A percentile compares a stretch with the other conserved stretches of the same genome.
These are phyloP conservation scores for Numenius arquata DNA, from an alignment of 2,113 vertebrate genomes.

Conservation along the genomic window DNA sequence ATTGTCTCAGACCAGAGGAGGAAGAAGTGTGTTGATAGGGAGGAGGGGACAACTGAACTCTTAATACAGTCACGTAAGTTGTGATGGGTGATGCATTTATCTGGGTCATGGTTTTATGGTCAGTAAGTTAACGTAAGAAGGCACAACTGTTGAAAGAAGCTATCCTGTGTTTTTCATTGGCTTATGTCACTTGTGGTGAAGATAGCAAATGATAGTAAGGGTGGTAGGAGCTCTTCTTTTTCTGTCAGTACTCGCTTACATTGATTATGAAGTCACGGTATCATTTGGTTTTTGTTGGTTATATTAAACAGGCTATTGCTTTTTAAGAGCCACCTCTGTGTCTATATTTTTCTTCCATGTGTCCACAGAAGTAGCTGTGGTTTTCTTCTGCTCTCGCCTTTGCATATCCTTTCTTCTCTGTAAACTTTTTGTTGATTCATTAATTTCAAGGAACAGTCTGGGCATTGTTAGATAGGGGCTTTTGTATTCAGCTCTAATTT, in stretches of 20 bases:
- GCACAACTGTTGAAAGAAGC: neutral
- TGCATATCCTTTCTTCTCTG: neutral
- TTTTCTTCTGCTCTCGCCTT: neutral
- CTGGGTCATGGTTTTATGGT: neutral
- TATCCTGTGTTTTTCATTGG: neutral
- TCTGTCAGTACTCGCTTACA: neutral
- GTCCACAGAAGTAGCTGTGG: neutral
- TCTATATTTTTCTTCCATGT: neutral
- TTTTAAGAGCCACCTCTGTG: neutral
- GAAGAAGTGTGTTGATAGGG: neutral
- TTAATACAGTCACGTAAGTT: neutral
- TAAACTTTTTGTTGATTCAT: neutral
- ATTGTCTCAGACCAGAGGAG: neutral
- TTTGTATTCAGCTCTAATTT: neutral
- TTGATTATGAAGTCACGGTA: neutral
- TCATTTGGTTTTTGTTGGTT: neutral
- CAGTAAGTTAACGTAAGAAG: neutral
- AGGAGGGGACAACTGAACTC: neutral
- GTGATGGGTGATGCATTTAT: neutral
- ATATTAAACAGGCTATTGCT: neutral
- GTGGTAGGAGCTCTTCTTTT: neutral
- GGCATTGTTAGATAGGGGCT: neutral
- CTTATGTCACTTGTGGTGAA: neutral
- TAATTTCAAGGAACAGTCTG: neutral
- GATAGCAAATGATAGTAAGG: neutral